Percentiles rank a stretch among this genome's conserved stretches.
phyloP scores from a whole-genome alignment of 2,797 vertebrate species.

The Lepus oiostolus region DNA sequence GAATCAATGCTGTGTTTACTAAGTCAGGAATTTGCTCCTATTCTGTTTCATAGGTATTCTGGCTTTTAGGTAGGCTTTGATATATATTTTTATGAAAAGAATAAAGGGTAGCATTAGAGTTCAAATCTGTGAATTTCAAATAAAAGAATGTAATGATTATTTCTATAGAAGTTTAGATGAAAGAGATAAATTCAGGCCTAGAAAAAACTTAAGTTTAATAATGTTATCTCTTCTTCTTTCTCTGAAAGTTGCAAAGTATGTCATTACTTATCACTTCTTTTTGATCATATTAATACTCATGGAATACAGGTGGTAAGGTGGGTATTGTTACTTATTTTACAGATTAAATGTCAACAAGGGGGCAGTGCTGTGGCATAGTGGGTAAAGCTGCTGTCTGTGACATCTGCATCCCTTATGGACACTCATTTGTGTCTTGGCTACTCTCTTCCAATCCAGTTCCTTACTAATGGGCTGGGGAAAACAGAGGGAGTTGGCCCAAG shows the following conservation, averaged over 20 bases:
- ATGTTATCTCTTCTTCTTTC: not conserved
- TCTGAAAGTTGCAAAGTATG: not conserved
- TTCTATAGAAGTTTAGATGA: slow-evolving; percentile 32
- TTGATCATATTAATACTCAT: not conserved
- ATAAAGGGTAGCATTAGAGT: not conserved
- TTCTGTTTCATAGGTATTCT: not conserved
- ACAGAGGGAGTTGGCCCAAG: too few species aligned
- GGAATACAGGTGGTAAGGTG: not conserved
- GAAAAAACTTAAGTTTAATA: not conserved
- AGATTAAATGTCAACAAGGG: not conserved
- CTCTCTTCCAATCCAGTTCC: too few species aligned
- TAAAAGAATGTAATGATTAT: not conserved
- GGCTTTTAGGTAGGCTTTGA: not conserved
- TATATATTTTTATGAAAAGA: slow-evolving; percentile 46
- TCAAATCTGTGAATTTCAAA: slow-evolving; percentile 34
- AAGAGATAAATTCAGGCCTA: not conserved
- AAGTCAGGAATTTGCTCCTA: not conserved
- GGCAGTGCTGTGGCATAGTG: too few species aligned
- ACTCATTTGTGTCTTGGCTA: too few species aligned
- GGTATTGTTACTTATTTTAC: not conserved
- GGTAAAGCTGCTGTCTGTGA: too few species aligned
- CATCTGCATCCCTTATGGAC: too few species aligned
- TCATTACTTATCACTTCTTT: slow-evolving; percentile 8
- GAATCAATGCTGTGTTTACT: not conserved
- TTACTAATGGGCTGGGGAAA: too few species aligned